Conservation (phyloP, 2,888 invertebrate species). For the Polyommatus icarus region DNA sequence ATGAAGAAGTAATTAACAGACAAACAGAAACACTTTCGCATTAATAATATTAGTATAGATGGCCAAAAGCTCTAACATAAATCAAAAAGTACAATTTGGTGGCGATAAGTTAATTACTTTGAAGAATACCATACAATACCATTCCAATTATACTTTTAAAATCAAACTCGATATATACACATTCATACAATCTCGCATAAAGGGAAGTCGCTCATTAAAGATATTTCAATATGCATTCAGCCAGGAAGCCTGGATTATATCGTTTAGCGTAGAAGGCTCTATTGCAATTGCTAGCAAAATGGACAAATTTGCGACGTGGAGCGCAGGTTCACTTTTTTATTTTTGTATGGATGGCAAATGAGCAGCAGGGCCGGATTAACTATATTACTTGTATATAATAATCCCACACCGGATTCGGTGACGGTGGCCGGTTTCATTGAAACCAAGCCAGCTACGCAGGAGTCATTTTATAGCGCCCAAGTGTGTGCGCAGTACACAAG, state of each 20-base stretch:
- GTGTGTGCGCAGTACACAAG: too few species aligned
- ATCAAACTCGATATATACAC: slow-evolving; percentile 2
- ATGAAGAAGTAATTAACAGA: too few species aligned
- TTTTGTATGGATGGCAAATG: not conserved
- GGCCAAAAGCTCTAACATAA: too few species aligned
- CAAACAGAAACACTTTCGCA: too few species aligned
- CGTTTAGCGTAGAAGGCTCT: slow-evolving; percentile 18
- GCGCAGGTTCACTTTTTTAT: not conserved
- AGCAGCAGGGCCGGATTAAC: not conserved
- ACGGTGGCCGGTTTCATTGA: too few species aligned
- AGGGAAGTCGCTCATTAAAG: slow-evolving; percentile 24
- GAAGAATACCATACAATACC: not conserved
- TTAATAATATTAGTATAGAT: too few species aligned
- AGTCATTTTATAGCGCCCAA: too few species aligned
- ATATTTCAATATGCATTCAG: slow-evolving; percentile 29
- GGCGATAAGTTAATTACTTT: too few species aligned
- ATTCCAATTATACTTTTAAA: not conserved
- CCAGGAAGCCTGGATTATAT: not conserved
- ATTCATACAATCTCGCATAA: not conserved
- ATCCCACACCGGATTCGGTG: too few species aligned
- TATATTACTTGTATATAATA: not conserved
- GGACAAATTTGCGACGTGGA: slow-evolving; percentile 2
- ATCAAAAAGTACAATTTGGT: too few species aligned
- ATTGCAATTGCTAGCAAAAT: slow-evolving; percentile 20
- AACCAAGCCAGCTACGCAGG: too few species aligned